phyloP scores from a whole-genome alignment of 2,113 vertebrate genomes.

The Narcine bancroftii region DNA sequence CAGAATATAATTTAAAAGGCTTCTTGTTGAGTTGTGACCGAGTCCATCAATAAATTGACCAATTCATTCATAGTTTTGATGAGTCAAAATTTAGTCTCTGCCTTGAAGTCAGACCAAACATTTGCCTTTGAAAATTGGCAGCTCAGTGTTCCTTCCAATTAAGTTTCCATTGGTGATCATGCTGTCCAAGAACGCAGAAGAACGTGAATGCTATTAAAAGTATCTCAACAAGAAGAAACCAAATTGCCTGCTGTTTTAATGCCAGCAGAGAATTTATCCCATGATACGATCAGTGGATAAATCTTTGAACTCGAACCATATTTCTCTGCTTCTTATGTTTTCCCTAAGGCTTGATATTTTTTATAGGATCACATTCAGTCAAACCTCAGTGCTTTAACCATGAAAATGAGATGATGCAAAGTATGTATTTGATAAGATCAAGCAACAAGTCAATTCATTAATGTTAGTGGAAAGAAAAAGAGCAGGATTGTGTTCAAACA shows the following conservation, averaged over 20 bases:
- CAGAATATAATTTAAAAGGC: background rate
- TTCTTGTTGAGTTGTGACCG: background rate
- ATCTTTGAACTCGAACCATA: background rate
- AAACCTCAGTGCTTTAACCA: background rate
- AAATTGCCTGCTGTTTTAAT: background rate
- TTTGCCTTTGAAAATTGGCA: background rate
- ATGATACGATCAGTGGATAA: background rate
- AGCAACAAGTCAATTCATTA: background rate
- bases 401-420: background rate
- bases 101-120: background rate
- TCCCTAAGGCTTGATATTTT: background rate
- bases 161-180: background rate
- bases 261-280: background rate
- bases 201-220: background rate
- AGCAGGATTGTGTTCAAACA: background rate
- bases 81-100: background rate
- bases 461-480: background rate
- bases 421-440: slow-evolving; percentile 23
- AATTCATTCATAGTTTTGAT: background rate
- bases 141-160: background rate
- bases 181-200: background rate
- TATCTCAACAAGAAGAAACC: background rate
- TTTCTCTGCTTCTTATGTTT: background rate
- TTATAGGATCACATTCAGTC: background rate
- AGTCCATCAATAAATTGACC: background rate